Conservation (phyloP, 2,888 invertebrate species). For the Plemyria rubiginata region DNA sequence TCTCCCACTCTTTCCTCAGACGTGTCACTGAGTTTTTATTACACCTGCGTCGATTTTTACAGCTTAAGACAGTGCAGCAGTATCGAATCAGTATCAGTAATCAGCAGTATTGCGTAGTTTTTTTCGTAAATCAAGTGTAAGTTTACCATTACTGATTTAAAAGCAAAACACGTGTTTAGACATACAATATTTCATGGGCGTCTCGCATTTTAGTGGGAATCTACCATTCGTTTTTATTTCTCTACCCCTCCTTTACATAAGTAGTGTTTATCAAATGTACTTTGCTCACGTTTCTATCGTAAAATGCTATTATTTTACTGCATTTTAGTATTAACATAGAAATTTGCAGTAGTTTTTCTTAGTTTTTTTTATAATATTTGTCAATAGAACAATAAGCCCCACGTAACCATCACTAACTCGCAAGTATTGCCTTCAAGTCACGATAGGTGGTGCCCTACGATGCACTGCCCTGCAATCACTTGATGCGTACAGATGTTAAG, state of each 20-base stretch:
- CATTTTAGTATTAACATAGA: too few species aligned
- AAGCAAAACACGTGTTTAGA: conserved; percentile 51
- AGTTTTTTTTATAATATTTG: too few species aligned
- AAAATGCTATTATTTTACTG: background rate
- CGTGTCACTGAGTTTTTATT: too few species aligned
- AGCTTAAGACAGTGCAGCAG: background rate
- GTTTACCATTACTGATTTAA: conserved; percentile 30
- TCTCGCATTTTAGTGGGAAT: conserved; percentile 41
- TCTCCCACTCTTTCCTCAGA: too few species aligned
- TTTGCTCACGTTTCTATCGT: background rate
- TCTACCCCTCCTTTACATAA: background rate
- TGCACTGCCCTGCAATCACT: too few species aligned
- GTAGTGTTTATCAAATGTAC: background rate
- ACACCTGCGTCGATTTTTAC: background rate
- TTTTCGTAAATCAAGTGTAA: conserved; percentile 14
- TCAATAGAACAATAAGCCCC: too few species aligned
- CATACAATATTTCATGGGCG: conserved; percentile 53
- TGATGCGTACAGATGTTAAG: too few species aligned
- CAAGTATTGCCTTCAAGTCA: too few species aligned
- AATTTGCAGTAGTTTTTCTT: too few species aligned
- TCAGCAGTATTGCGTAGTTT: background rate
- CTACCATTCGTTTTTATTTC: conserved; percentile 15
- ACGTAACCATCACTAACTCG: too few species aligned
- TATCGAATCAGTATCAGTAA: too few species aligned
- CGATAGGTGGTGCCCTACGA: too few species aligned